Percentiles rank a stretch among this genome's conserved stretches.
phyloP scores from a whole-genome alignment of 2,113 vertebrate species.

The Melanerpes formicivorus region DNA sequence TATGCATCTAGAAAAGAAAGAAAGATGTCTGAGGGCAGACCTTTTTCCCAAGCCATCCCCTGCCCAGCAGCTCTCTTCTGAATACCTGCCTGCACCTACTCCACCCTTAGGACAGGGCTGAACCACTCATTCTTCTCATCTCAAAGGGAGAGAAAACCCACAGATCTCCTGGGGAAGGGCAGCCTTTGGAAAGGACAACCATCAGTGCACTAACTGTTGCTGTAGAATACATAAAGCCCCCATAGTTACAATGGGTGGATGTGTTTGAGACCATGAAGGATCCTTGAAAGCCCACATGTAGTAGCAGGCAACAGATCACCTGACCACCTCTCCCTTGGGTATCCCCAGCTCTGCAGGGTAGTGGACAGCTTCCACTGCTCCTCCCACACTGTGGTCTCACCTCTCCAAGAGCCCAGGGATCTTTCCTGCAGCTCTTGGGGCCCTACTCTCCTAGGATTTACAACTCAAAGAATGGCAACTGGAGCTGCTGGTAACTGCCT shows the following conservation, averaged over 20 bases:
- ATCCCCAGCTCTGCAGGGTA: background rate
- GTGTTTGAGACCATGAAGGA: fast-evolving
- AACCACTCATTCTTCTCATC: background rate
- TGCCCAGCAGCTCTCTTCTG: no score
- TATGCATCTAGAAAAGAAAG: background rate
- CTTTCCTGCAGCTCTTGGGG: background rate
- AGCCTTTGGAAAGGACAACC: background rate
- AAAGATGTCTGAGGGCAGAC: background rate
- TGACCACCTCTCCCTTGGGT: no score
- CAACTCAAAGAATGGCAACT: background rate
- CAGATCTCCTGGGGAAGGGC: background rate
- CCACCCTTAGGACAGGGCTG: background rate
- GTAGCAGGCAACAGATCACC: background rate
- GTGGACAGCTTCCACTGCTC: background rate
- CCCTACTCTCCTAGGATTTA: background rate
- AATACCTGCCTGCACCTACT: no score
- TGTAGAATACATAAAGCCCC: background rate
- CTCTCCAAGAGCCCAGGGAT: background rate
- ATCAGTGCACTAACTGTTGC: background rate
- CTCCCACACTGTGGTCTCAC: fast-evolving
- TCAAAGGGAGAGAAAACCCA: background rate
- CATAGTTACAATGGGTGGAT: fast-evolving
- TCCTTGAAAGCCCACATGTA: background rate
- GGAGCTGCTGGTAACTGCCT: background rate
- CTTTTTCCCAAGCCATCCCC: background rate